Base-by-base conservation (phyloP, 1,140 invertebrate genomes). In the Bactericera cockerelli region DNA sequence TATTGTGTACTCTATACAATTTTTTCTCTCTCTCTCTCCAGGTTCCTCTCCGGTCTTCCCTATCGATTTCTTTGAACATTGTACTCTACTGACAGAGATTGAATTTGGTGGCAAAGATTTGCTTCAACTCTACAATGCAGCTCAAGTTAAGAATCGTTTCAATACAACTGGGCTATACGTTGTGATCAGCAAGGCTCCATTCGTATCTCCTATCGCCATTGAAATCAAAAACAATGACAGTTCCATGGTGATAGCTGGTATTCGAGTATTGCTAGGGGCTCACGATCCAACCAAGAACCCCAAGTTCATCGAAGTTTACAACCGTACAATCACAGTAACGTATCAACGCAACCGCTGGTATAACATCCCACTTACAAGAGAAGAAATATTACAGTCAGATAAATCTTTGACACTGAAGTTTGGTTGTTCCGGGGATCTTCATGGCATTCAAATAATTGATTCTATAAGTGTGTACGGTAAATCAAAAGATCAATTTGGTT, bases 11-110 rank as follows among this genome's bases (percentile, higher is more conserved):
- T n/a, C n/a, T n/a, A n/a, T n/a, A n/a, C n/a, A n/a, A n/a, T n/a
- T 11, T 36, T 36, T 36, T 36, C 16, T 36, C 16, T 36, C 33
- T 36, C 33, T 36, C 33, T 14, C 67, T 63, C 13, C 60, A 66
- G 75, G 76, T 39, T 70, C 31, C 42, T 26, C 72, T 61, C 69
- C 79, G 1, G 75, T 79, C 13, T 97, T 98, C 68, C 90, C 93
- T 0, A 84, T 95, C 22, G 94, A 98, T 69, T 98, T 96, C 74
- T 98, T 98, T 71, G 94, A 98, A 71, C 87, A 94, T 68, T 96
- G 92, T 70, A 83, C 85, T 59, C 77, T 81, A 8, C 82, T 96
- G 78, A 87, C 83, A 65, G 93, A 98, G 64, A 82, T 97, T 1
- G 94, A 97, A 70, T 96, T 89, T 70, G 93, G 92, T 22, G 94